Base-by-base conservation (phyloP, 2,888 invertebrate genomes). In the Leptogaster cylindrica region DNA sequence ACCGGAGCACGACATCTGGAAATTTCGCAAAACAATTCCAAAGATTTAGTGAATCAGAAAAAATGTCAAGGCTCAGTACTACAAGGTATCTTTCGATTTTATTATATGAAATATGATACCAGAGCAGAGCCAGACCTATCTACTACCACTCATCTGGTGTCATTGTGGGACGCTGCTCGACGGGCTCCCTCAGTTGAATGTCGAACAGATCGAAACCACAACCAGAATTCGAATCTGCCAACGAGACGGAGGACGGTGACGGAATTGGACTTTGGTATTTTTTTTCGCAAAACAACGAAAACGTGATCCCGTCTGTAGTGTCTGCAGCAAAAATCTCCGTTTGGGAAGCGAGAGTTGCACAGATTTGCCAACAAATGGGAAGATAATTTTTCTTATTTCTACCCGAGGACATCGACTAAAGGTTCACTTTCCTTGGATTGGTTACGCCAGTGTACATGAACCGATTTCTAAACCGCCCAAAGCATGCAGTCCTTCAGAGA, bases 61-160 rank as follows among this genome's bases (percentile, higher is more conserved):
- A 63, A 63, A 63, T 63, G 46, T 63, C 63, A 63, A 28, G 63
- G 63, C 28, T 63, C 31, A 28, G 23, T 23, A 39, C 20, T 39
- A 36, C 23, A 36, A 58, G 41, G 41, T 58, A 25, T 63, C 44
- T 25, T 63, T 23, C 27, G 46, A 44, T 46, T 44, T 63, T 63
- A 44, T 63, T 31, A 63, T 44, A 41, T 63, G 63, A 44, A 63
- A 63, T 63, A 63, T 63, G 63, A 63, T 63, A 63, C 41, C 25
- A 16, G 27, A 44, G 28, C 41, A 39, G 58, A 41, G n/a, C n/a
- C n/a, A n/a, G n/a, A n/a, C n/a, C n/a, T 58, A 58, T 39, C 27
- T 28, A 18, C 28, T 18, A 31, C 28, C 18, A 52, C 31, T 33
- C 28, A 14, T 8, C 31, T 28, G 16, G 28, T 52, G 18, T 16